These are phyloP conservation scores for Anhinga rufa DNA, from an alignment of 2,113 vertebrate genomes.

Conservation along the genomic window DNA sequence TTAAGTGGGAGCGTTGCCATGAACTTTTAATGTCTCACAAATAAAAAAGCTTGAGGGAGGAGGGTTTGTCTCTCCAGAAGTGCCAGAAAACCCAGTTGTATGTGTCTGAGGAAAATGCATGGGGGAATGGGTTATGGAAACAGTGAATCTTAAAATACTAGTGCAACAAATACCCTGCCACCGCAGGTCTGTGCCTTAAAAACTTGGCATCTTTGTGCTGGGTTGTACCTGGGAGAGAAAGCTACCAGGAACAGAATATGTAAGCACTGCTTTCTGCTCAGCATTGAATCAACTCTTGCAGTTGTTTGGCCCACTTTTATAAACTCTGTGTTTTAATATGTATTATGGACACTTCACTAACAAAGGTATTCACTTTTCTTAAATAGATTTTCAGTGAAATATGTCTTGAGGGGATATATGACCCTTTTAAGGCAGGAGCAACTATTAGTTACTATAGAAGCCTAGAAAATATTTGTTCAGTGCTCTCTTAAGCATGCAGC, in stretches of 20 bases:
- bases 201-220: not conserved
- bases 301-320: not conserved
- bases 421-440: slow-evolving; percentile 14
- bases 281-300: not conserved
- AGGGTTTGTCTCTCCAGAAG: not conserved
- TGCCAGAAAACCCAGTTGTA: not conserved
- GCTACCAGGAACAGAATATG: not conserved
- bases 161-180: not conserved
- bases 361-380: slow-evolving; percentile 14
- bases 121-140: not conserved
- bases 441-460: slow-evolving; percentile 52
- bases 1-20: not conserved
- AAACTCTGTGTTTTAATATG: not conserved
- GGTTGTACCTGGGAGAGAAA: not conserved
- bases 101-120: not conserved
- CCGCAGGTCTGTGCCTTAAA: not conserved
- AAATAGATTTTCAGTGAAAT: slow-evolving; percentile 37
- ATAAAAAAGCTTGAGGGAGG: not conserved
- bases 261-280: not conserved
- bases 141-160: not conserved
- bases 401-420: not conserved
- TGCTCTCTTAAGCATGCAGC: slow-evolving; percentile 20
- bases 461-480: slow-evolving; percentile 55
- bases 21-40: not conserved
- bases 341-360: not conserved